Conservation (phyloP, 2,113 vertebrate species). For the Eulemur rufifrons region DNA sequence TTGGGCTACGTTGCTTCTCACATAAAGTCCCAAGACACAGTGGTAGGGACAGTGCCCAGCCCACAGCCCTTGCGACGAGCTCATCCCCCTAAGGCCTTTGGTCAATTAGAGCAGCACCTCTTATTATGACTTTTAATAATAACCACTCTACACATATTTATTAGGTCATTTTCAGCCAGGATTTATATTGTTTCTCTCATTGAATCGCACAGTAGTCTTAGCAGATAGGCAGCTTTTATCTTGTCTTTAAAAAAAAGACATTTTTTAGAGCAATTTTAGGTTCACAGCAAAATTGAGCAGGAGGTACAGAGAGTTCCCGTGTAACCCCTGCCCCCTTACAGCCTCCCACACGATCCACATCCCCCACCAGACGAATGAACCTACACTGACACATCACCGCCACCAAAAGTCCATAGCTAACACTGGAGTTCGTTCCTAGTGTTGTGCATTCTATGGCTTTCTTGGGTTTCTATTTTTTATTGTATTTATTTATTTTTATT, state of each 20-base stretch:
- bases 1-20: not conserved
- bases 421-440: not conserved
- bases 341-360: fast-evolving
- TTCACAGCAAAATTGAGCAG: not conserved
- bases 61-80: no score
- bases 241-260: not conserved
- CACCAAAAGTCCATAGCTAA: not conserved
- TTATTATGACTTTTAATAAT: not conserved
- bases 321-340: not conserved
- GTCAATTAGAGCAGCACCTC: not conserved
- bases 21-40: not conserved
- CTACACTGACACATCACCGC: no score
- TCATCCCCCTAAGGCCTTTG: not conserved
- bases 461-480: no score
- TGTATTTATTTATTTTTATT: no score
- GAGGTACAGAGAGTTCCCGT: not conserved
- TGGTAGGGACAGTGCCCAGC: fast-evolving
- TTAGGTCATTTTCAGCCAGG: not conserved
- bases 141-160: not conserved
- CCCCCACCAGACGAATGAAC: not conserved
- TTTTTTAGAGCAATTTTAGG: not conserved
- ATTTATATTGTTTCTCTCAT: not conserved
- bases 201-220: not conserved
- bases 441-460: not conserved
- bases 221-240: not conserved